Evolutionary conservation across 2,113 vertebrate species (phyloP), one percentile per base, ranked within the genome.

Genomic region (Cyprinodon variegatus): DNA sequence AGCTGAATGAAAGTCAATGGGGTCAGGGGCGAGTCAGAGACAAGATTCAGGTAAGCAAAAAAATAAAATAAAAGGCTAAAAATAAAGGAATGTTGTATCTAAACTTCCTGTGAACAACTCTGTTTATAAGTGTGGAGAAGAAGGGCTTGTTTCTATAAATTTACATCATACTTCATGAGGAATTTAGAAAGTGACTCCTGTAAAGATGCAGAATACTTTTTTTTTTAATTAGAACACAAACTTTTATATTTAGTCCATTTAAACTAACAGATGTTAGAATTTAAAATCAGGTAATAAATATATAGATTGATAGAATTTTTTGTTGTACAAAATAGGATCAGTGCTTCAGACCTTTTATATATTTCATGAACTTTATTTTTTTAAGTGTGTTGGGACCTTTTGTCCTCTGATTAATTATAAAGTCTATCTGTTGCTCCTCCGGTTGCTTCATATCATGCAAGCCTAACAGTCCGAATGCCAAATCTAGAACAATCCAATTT

Each of bases 11-110:
- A 82, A 72, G 70, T 77, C 3, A n/a, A 94, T 95, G 94, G 94
- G 94, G 79, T 86, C 92, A 85, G 91, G 81, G 83, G 48, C 86
- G 11, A 92, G 94, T 57, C 94, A 93, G 68, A 80, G 66, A 40
- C 40, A 89, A 72, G 14, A 83, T 59, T 37, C 80, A 88, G 94
- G 94, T 95, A 87, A 74, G 79, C 3, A 20, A 22, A 36, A 65
- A 17, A 11, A 43, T 14, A 61, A 13, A 10, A 9, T 9, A 38
- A 22, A 9, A 41, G 40, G 14, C 43, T 37, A n/a, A 40, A 0
- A 37, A 41, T 20, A 57, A n/a, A 8, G 20, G 50, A 53, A n/a
- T 9, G 14, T 57, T n/a, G 20, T n/a, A 20, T 57, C 9, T 45
- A 45, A 45, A 45, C 2, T 12, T 45, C 9, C 43, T 2, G 1